Evolutionary conservation across 2,797 vertebrate genomes (phyloP).

Genomic region (Todus mexicanus): DNA sequence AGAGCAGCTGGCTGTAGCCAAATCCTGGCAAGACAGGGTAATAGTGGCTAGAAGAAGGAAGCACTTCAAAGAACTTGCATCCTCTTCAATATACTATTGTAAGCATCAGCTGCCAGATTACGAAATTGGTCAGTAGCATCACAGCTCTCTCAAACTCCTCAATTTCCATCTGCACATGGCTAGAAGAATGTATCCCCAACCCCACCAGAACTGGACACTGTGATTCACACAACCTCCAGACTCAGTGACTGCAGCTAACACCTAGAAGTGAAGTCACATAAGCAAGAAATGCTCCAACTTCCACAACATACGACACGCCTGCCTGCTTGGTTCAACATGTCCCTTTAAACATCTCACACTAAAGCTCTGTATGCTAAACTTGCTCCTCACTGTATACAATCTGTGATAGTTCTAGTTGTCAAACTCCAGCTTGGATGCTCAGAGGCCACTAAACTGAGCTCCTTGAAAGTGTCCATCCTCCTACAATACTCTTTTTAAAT

Average conservation of each 20-base stretch:
- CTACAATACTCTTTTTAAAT: background rate
- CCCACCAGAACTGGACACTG: background rate
- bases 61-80: background rate
- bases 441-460: background rate
- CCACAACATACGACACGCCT: background rate
- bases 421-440: background rate
- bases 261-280: background rate
- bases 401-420: background rate
- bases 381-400: background rate
- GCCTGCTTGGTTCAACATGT: background rate
- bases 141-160: background rate
- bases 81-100: background rate
- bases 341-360: background rate
- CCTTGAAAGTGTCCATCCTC: background rate
- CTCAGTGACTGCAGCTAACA: background rate
- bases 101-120: background rate
- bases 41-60: background rate
- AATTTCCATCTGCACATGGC: background rate
- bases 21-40: background rate
- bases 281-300: background rate
- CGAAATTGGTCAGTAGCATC: background rate
- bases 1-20: background rate
- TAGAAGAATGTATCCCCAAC: background rate
- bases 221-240: background rate
- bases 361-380: background rate